Evolutionary conservation across 2,113 vertebrate genomes (phyloP).

Genomic region (Sakesphorus luctuosus): DNA sequence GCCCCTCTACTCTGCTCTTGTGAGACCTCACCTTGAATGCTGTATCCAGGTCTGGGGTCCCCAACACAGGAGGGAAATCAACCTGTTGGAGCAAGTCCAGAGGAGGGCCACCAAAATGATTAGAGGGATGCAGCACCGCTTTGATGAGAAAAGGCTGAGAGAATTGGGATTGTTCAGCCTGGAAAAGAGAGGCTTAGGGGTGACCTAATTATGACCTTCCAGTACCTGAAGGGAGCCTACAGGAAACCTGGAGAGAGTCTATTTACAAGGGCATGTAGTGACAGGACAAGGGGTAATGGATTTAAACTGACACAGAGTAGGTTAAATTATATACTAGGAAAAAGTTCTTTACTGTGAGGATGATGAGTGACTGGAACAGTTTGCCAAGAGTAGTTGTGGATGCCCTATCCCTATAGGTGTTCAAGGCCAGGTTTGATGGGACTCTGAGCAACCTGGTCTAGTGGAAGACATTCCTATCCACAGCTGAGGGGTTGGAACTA

Average conservation of each 20-base stretch:
- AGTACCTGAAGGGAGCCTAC: background rate
- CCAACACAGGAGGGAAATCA: background rate
- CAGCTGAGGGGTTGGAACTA: background rate
- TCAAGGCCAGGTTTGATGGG: background rate
- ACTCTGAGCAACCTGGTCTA: background rate
- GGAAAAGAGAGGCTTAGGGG: background rate
- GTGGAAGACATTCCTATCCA: background rate
- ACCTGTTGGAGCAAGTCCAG: background rate
- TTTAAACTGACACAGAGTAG: background rate
- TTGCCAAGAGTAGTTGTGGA: background rate
- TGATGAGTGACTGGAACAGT: background rate
- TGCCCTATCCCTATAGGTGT: background rate
- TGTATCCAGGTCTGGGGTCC: background rate
- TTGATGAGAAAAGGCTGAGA: background rate
- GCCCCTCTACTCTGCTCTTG: background rate
- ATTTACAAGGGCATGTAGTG: background rate
- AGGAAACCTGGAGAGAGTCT: background rate
- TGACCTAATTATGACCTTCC: background rate
- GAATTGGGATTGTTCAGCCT: background rate
- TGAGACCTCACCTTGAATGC: fast-evolving
- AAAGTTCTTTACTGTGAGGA: too few relatives aligned
- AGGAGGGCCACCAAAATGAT: background rate
- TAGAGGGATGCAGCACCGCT: background rate
- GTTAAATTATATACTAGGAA: background rate
- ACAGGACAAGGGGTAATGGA: background rate